Percentiles rank a stretch among this genome's conserved stretches.
Evolutionary conservation across 2,888 invertebrate species (phyloP).

Genomic region (Mythimna albipuncta): DNA sequence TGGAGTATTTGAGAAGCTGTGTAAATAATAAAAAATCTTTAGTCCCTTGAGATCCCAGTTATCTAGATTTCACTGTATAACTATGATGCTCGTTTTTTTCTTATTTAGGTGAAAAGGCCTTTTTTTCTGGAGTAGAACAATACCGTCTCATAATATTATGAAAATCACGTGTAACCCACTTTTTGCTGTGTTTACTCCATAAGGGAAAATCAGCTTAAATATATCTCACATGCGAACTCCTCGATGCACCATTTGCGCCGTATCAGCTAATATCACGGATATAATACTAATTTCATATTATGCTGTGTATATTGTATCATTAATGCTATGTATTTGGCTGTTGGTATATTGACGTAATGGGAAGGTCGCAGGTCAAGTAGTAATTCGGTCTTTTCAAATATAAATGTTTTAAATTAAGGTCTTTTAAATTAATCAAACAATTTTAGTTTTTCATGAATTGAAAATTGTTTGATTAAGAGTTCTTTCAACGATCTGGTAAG

Average conservation of each 20-base stretch:
- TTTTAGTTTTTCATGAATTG: too few relatives aligned
- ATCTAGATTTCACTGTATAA: too few relatives aligned
- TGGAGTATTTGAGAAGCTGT: too few relatives aligned
- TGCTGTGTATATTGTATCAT: conserved; percentile 47
- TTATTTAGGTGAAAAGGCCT: background rate
- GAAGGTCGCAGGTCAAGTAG: conserved; percentile 22
- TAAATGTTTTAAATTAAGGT: too few relatives aligned
- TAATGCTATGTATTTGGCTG: conserved; percentile 42
- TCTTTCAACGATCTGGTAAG: too few relatives aligned
- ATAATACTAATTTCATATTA: conserved; percentile 39
- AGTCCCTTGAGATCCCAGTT: too few relatives aligned
- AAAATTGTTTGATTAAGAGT: too few relatives aligned
- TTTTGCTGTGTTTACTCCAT: conserved; percentile 1
- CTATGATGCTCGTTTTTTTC: too few relatives aligned
- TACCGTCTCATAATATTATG: background rate
- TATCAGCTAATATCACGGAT: conserved; percentile 41
- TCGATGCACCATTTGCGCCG: conserved; percentile 16
- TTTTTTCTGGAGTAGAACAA: background rate
- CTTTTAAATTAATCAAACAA: too few relatives aligned
- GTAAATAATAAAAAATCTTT: too few relatives aligned
- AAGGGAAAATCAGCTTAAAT: conserved; percentile 7
- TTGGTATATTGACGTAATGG: conserved; percentile 46
- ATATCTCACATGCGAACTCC: conserved; percentile 20
- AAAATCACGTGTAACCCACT: background rate
- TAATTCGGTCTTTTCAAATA: background rate